Conservation (phyloP, 2,888 invertebrate genomes). For the Sthenelais limicola region DNA sequence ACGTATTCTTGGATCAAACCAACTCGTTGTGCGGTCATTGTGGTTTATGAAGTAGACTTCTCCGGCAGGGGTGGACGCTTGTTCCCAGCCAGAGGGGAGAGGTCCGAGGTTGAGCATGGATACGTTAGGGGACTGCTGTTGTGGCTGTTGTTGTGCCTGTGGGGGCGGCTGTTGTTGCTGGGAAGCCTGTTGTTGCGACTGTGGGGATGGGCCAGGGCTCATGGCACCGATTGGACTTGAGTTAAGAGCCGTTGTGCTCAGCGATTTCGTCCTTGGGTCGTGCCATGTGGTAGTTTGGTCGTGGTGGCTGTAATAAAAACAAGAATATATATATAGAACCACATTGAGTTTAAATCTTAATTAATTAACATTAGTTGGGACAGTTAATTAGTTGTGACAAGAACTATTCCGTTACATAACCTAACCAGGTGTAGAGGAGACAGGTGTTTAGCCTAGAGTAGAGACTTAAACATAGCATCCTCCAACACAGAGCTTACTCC, state of each 20-base stretch:
- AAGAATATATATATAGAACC: no score
- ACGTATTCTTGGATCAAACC: slow-evolving; percentile 95
- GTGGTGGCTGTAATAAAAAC: slow-evolving; percentile 26
- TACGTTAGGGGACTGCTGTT: slow-evolving; percentile 1
- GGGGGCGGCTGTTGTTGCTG: slow-evolving; percentile 11
- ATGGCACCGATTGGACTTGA: neutral
- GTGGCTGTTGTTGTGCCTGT: neutral
- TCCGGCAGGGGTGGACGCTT: slow-evolving; percentile 71
- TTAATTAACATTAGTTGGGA: no score
- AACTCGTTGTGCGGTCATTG: slow-evolving; percentile 87
- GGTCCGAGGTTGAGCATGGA: slow-evolving; percentile 50
- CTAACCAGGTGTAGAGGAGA: no score
- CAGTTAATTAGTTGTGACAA: no score
- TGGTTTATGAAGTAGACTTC: slow-evolving; percentile 73
- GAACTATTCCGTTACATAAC: no score
- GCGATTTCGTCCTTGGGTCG: slow-evolving; percentile 37
- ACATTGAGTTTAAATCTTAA: no score
- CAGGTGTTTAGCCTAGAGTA: no score
- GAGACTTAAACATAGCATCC: no score
- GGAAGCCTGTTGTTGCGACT: slow-evolving; percentile 18
- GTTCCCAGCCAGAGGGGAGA: slow-evolving; percentile 73
- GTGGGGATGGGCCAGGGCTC: slow-evolving; percentile 2
- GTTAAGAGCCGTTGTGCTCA: slow-evolving; percentile 19
- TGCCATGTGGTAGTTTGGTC: slow-evolving; percentile 41
- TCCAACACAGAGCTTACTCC: no score